Evolutionary conservation across 2,797 vertebrate species (phyloP), one percentile per base, ranked within the genome.

Genomic region (Argya squamiceps): DNA sequence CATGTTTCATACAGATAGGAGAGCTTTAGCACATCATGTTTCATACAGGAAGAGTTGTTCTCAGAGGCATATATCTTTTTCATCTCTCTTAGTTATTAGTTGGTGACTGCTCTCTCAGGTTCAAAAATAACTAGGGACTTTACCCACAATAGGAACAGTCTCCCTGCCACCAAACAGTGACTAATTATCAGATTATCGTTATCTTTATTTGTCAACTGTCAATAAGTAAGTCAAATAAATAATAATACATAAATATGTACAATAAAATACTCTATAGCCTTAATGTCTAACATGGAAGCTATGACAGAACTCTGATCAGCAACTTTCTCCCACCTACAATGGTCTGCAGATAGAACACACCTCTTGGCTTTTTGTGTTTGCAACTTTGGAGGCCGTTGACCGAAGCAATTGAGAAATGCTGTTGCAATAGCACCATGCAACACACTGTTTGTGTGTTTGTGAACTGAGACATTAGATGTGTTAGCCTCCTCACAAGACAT

Each of bases 401-500:
- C 53, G 46, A 93, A 97, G 64, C 41, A 84, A 90, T 34, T 84
- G 69, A 96, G 95, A 96, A 91, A 43, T 74, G 32, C 63, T 36
- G 50, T 92, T 89, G 91, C 49, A 88, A 78, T 41, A 89, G 62
- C 60, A 91, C 56, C 39, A 32, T 52, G 65, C 52, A 93, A 88
- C 59, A 68, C 39, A 79, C 67, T 93, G 77, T 86, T 69, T 88
- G 73, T 88, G 74, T 93, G 77, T 86, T 69, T 88, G 73, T 88
- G 74, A 96, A 47, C 69, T 90, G 69, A 70, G 92, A 68, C 68
- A 86, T 79, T 89, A 22, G 63, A 80, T 36, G 60, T 20, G 13
- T 80, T 93, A 97, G 78, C 62, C 83, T 95, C 81, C 88, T 94
- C 95, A 94, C 75, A 93, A 55, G 87, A 43, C 41, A 26, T 64